Conservation (phyloP, 2,888 invertebrate genomes). For the Leucozona laternaria region DNA sequence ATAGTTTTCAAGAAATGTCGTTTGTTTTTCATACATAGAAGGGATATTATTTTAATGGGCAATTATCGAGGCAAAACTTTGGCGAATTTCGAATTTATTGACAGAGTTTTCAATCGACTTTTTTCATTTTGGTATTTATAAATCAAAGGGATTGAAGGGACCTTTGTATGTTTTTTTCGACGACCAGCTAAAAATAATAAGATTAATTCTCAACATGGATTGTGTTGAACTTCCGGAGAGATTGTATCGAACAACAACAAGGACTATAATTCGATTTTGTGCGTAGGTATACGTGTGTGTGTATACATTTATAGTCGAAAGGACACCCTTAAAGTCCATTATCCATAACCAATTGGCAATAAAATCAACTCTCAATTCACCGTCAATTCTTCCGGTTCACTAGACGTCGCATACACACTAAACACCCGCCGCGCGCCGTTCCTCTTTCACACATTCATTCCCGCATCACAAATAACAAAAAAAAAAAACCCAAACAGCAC, state of each 20-base stretch:
- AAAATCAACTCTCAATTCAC: constrained; percentile 48
- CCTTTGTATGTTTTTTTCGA: neutral
- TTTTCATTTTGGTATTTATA: neutral
- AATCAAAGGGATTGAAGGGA: neutral
- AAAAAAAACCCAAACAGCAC: neutral
- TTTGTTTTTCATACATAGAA: neutral
- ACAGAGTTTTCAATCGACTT: neutral
- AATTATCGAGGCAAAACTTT: constrained; percentile 5
- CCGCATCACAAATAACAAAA: too few relatives aligned
- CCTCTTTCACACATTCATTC: neutral
- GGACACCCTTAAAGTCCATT: constrained; percentile 33
- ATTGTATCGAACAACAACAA: neutral
- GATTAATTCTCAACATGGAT: constrained; percentile 1
- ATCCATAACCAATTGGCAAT: constrained; percentile 54
- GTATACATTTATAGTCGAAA: neutral
- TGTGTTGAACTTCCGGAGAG: neutral
- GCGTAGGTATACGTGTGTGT: neutral
- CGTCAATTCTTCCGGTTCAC: constrained; percentile 45
- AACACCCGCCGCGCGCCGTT: neutral
- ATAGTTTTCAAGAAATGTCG: constrained; percentile 28
- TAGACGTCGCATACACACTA: neutral
- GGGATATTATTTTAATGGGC: constrained; percentile 11
- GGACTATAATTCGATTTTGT: neutral
- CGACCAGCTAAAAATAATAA: neutral
- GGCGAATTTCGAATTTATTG: constrained; percentile 24